Conservation (phyloP, 2,797 vertebrate genomes). For the Pipistrellus nathusii region DNA sequence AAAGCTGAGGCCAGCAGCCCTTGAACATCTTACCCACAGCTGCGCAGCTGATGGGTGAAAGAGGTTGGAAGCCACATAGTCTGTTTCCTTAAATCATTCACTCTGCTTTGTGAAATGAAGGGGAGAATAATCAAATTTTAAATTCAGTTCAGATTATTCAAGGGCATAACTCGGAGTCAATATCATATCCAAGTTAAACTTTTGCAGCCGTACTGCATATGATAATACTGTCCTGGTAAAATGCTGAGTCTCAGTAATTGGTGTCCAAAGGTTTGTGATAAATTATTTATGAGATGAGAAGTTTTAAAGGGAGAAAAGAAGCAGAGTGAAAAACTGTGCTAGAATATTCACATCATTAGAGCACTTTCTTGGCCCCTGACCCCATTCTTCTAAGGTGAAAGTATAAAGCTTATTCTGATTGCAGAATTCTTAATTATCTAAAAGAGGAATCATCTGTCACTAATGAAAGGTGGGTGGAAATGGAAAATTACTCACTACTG, state of each 20-base stretch:
- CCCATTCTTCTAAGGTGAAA: slow-evolving; percentile 53
- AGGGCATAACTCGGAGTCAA: slow-evolving; percentile 23
- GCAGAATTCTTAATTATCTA: slow-evolving; percentile 55
- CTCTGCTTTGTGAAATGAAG: neutral
- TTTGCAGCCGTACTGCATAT: neutral
- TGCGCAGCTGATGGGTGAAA: neutral
- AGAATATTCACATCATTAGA: slow-evolving; percentile 50
- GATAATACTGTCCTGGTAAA: slow-evolving; percentile 38
- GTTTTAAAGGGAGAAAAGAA: slow-evolving; percentile 20
- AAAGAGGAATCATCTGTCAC: slow-evolving; percentile 32
- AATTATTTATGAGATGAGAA: slow-evolving; percentile 71
- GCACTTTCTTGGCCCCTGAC: neutral
- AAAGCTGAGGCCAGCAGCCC: neutral
- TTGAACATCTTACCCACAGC: neutral
- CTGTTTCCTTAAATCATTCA: neutral
- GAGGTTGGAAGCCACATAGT: neutral
- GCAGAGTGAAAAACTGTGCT: neutral
- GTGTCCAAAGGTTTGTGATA: slow-evolving; percentile 50
- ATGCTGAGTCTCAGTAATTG: slow-evolving; percentile 62
- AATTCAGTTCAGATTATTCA: slow-evolving; percentile 12
- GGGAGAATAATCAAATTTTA: neutral
- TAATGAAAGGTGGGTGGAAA: slow-evolving; percentile 48
- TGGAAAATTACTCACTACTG: neutral
- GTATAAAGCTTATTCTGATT: neutral
- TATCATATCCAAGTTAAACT: slow-evolving; percentile 51